A percentile compares a stretch with the other conserved stretches of the same genome.
Evolutionary conservation across 2,113 vertebrate genomes (phyloP).

Genomic region (Willisornis vidua): DNA sequence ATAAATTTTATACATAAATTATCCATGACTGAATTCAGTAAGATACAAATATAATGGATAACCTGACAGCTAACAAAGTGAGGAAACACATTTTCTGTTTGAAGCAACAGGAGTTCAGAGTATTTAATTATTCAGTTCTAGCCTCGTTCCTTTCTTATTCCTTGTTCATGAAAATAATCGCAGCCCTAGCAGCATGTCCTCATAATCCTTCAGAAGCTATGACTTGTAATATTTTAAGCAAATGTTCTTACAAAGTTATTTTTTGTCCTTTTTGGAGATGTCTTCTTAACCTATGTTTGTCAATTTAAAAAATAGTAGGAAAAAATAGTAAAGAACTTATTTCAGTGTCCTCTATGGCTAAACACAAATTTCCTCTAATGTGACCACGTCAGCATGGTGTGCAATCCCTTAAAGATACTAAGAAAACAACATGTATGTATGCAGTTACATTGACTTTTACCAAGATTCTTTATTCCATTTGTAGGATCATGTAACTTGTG

Average conservation of each 20-base stretch:
- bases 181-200: background rate
- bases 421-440: fast-evolving
- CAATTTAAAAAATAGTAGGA: background rate
- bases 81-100: background rate
- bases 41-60: background rate
- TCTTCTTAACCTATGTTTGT: background rate
- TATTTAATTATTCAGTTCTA: background rate
- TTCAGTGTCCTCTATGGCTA: background rate
- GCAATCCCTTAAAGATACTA: background rate
- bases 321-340: background rate
- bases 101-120: background rate
- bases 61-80: background rate
- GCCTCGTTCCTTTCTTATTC: background rate
- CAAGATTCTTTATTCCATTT: background rate
- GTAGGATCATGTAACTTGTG: background rate
- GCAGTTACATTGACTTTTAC: background rate
- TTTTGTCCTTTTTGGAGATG: background rate
- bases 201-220: background rate
- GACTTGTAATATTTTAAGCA: background rate
- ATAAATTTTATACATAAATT: background rate
- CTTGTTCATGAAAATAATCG: background rate
- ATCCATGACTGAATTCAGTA: background rate
- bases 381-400: fast-evolving
- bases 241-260: background rate
- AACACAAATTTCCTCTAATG: background rate